Evolutionary conservation across 2,113 vertebrate genomes (phyloP).

Genomic region (Lophochroa leadbeateri): DNA sequence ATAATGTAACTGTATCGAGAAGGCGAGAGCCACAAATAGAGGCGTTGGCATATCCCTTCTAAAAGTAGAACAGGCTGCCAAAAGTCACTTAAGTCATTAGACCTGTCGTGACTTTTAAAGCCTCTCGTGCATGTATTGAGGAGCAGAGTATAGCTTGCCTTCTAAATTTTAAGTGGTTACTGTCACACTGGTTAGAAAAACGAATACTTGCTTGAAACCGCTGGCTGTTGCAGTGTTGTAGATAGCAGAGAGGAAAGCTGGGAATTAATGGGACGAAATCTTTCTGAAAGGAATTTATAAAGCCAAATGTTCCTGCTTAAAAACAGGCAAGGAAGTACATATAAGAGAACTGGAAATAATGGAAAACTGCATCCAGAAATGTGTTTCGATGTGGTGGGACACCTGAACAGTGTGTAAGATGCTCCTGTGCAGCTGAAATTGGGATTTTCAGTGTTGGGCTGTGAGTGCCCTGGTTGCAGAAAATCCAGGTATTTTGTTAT

Average conservation of each 20-base stretch:
- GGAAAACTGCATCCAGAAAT: background rate
- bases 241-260: background rate
- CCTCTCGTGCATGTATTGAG: background rate
- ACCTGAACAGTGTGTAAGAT: background rate
- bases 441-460: background rate
- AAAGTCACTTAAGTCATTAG: background rate
- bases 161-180: background rate
- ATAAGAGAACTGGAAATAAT: background rate
- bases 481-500: background rate
- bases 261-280: background rate
- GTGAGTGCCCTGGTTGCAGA: background rate
- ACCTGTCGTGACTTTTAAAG: background rate
- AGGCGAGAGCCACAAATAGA: background rate
- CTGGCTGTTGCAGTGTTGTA: background rate
- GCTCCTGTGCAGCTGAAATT: rapidly evolving
- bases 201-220: background rate
- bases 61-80: background rate
- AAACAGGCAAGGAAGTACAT: background rate
- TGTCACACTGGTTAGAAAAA: background rate
- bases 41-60: background rate
- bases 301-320: slow-evolving; percentile 1
- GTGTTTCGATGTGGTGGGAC: background rate
- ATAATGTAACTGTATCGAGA: background rate
- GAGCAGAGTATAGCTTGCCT: background rate
- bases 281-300: background rate